These are phyloP conservation scores for Chloroceryle amazona DNA, from an alignment of 2,797 vertebrate genomes.

Conservation along the genomic window DNA sequence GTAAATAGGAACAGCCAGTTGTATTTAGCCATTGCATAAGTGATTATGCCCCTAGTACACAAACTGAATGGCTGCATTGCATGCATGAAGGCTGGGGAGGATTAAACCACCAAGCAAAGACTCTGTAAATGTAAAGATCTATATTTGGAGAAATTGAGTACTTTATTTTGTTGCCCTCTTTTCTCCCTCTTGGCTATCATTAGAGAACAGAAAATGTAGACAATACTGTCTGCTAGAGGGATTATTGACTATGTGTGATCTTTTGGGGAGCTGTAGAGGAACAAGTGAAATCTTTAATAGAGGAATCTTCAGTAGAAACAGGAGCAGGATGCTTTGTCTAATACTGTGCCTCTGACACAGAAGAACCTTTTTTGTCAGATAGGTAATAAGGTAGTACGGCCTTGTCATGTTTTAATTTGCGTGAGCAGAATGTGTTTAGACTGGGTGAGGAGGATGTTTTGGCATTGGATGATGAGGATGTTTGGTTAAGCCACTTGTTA, in stretches of 20 bases:
- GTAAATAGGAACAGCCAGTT: background rate
- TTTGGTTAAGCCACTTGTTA: constrained; percentile 65
- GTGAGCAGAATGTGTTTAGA: constrained; percentile 64
- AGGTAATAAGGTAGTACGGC: background rate
- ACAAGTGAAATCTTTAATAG: background rate
- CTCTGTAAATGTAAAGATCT: background rate
- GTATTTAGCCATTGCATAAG: background rate
- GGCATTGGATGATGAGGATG: constrained; percentile 47
- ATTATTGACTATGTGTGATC: background rate
- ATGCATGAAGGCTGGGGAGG: background rate
- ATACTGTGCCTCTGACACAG: background rate
- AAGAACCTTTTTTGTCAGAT: background rate
- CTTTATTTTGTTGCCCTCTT: background rate
- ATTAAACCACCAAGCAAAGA: background rate
- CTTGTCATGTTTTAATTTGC: constrained; percentile 49
- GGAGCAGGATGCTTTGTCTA: background rate
- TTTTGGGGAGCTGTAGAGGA: background rate
- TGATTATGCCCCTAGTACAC: background rate
- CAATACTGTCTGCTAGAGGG: background rate
- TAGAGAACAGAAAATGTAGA: background rate
- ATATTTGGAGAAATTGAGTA: background rate
- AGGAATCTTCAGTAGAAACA: background rate
- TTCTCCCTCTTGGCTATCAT: background rate
- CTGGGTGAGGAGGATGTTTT: constrained; percentile 70
- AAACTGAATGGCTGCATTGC: background rate